These are phyloP conservation scores for Lamprologus lemairii DNA, from an alignment of 2,113 vertebrate genomes.

Conservation along the genomic window DNA sequence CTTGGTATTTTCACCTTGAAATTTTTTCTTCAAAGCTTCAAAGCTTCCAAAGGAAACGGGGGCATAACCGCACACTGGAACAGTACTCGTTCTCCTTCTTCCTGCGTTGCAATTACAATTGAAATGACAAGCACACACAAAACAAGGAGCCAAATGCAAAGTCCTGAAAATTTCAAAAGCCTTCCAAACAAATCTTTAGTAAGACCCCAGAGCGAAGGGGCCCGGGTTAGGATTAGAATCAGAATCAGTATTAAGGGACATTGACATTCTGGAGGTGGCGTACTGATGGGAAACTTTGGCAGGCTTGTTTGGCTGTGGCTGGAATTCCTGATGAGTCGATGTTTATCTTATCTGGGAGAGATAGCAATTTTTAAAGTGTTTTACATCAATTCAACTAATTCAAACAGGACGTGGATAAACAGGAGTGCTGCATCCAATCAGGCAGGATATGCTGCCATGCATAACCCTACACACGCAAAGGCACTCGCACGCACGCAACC, in stretches of 20 bases:
- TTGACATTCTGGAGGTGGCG: conserved; percentile 42
- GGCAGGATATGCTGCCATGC: not conserved
- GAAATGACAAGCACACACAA: conserved; percentile 53
- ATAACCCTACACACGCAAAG: not conserved
- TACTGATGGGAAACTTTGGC: conserved; percentile 46
- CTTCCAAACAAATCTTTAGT: conserved; percentile 59
- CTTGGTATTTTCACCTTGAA: not conserved
- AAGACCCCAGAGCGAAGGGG: conserved; percentile 23
- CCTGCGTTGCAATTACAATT: conserved; percentile 72
- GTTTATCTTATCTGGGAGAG: conserved; percentile 43
- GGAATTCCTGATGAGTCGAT: conserved; percentile 55
- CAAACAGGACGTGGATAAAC: conserved; percentile 18
- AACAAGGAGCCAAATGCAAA: conserved; percentile 67
- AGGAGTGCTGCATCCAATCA: conserved; percentile 5
- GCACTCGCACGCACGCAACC: not conserved
- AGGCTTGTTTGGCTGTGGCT: conserved; percentile 14
- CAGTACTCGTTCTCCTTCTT: conserved; percentile 1
- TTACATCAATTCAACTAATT: conserved; percentile 46
- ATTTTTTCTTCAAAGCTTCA: not conserved
- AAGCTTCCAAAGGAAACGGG: not conserved
- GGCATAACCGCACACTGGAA: not conserved
- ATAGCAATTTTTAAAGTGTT: conserved; percentile 54
- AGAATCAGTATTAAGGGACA: conserved; percentile 39
- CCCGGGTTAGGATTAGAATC: conserved; percentile 34
- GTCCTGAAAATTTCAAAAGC: conserved; percentile 78